phyloP scores from a whole-genome alignment of 2,888 invertebrate species.

The Xylota sylvarum region DNA sequence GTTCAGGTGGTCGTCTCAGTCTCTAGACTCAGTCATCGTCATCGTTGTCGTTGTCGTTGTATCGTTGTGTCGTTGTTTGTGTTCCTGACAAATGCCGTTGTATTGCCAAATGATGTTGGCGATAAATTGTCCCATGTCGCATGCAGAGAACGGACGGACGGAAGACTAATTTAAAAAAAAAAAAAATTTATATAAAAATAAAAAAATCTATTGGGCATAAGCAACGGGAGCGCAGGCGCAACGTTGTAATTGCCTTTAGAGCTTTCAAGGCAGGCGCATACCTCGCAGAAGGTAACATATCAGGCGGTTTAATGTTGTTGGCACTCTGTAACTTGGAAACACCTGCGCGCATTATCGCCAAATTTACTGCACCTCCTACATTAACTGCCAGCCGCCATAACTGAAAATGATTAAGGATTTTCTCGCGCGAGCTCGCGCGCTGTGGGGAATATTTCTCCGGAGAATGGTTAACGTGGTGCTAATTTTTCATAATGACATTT shows the following conservation, averaged over 20 bases:
- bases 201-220: slow-evolving; percentile 48
- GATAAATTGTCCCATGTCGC: slow-evolving; percentile 73
- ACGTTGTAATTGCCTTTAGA: slow-evolving; percentile 67
- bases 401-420: slow-evolving; percentile 70
- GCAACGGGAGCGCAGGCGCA: slow-evolving; percentile 59
- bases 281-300: slow-evolving; percentile 52
- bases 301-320: slow-evolving; percentile 51
- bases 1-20: slow-evolving; percentile 75
- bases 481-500: slow-evolving; percentile 69
- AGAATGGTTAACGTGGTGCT: slow-evolving; percentile 22
- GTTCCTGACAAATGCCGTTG: slow-evolving; percentile 70
- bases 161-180: slow-evolving; percentile 23
- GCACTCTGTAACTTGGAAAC: slow-evolving; percentile 62
- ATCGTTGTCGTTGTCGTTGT: slow-evolving; percentile 17
- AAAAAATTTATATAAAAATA: not conserved
- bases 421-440: slow-evolving; percentile 8
- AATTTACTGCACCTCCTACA: slow-evolving; percentile 70
- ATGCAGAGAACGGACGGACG: slow-evolving; percentile 39
- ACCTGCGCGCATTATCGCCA: slow-evolving; percentile 73
- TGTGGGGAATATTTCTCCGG: not conserved
- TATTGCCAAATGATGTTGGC: slow-evolving; percentile 69
- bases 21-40: slow-evolving; percentile 43
- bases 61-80: slow-evolving; percentile 12
- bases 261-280: slow-evolving; percentile 54
- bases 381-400: slow-evolving; percentile 49